phyloP scores from a whole-genome alignment of 2,797 vertebrate species.

The Onychomys torridus region DNA sequence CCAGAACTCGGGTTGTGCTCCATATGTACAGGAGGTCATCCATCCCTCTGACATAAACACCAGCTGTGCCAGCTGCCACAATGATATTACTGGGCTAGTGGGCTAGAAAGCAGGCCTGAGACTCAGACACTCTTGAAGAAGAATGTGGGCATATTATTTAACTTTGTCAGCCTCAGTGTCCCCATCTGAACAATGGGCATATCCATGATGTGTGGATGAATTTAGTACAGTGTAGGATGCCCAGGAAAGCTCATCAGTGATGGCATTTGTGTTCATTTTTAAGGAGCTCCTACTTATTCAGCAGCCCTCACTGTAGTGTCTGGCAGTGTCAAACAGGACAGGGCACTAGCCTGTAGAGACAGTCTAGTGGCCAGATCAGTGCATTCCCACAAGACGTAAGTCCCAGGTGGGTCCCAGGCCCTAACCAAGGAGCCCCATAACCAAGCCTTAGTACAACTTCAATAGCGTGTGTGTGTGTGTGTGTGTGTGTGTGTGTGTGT shows the following conservation, averaged over 20 bases:
- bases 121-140: neutral
- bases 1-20: neutral
- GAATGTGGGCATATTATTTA: neutral
- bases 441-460: neutral
- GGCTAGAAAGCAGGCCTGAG: neutral
- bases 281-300: neutral
- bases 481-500: too few species aligned
- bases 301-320: neutral
- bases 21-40: neutral
- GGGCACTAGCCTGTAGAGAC: neutral
- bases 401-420: neutral
- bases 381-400: neutral
- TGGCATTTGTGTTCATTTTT: neutral
- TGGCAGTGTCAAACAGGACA: neutral
- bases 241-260: neutral
- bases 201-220: too few species aligned
- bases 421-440: neutral
- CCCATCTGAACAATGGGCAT: neutral
- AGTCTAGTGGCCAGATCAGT: neutral
- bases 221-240: neutral
- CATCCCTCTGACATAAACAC: neutral
- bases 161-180: neutral
- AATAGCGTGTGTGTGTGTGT: too few species aligned
- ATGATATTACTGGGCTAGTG: neutral
- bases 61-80: neutral